Evolutionary conservation across 2,797 vertebrate species (phyloP), one percentile per base, ranked within the genome.

Genomic region (Triplophysa yarkandensis): DNA sequence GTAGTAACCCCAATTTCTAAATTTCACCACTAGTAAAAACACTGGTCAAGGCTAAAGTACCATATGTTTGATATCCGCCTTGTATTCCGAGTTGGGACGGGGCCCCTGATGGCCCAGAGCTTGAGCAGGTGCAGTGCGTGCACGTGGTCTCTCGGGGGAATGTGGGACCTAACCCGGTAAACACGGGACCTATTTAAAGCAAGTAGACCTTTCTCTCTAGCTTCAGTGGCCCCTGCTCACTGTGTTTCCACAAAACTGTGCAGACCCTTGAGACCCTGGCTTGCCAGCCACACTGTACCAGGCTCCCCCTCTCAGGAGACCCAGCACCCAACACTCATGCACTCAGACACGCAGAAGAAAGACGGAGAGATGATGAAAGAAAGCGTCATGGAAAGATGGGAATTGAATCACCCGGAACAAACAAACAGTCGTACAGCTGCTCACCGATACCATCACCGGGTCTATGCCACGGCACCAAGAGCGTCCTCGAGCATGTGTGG

Each of bases 361-460:
- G 73, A 77, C 64, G 41, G 25, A 58, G 73, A 62, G 81, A 83
- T 80, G 80, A 82, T 84, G 83, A 77, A 80, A 81, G 78, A 78
- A 58, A 19, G 54, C 70, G 58, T 80, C 79, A 82, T 74, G 79
- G 79, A 82, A 81, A 75, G 71, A 78, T 75, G 78, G 66, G 77
- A 82, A 78, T 77, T 79, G 76, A 81, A 82, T 71, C 54, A 58
- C 72, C 77, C 46, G 48, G 62, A 82, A 68, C 54, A 77, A 50
- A 74, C 71, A 81, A 73, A 77, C 77, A 81, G 54, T 65, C n/a
- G 76, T 78, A 86, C 83, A 88, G 86, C 84, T 87, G 85, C 87
- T 85, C 71, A 81, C 80, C 62, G 73, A 77, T 44, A 58, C 76
- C 66, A 68, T 82, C 81, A 83, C 77, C 77, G 86, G 82, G 73